Percentiles rank a stretch among this genome's conserved stretches.
Conservation (phyloP, 2,888 invertebrate genomes). For the Oxyteleia sp. region DNA sequence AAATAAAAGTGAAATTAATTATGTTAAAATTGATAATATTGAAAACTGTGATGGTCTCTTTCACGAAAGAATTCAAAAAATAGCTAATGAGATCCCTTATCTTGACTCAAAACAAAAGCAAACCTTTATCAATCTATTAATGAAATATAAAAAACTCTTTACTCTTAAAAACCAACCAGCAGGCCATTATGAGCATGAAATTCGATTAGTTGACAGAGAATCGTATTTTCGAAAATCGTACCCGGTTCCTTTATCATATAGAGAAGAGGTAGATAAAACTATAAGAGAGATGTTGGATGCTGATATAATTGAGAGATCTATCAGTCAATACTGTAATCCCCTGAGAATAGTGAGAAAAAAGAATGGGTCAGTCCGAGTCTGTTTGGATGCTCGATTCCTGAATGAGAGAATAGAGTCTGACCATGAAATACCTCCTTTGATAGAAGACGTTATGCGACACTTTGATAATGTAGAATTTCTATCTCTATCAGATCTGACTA, state of each 20-base stretch:
- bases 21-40: too few species aligned
- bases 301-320: background rate
- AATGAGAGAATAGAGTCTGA: background rate
- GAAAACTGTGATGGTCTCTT: too few species aligned
- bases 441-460: conserved; percentile 3
- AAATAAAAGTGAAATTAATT: too few species aligned
- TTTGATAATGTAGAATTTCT: background rate
- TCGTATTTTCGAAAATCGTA: background rate
- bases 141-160: conserved; percentile 39
- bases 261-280: background rate
- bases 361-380: background rate
- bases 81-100: too few species aligned
- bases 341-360: conserved; percentile 38
- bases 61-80: too few species aligned
- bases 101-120: too few species aligned
- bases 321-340: conserved; percentile 39
- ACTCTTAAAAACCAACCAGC: conserved; percentile 3
- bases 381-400: background rate
- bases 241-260: conserved; percentile 18
- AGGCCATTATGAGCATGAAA: conserved; percentile 17
- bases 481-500: background rate
- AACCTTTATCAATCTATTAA: too few species aligned
- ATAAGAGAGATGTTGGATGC: conserved; percentile 36
- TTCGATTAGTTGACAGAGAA: conserved; percentile 13
- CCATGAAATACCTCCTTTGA: background rate